Evolutionary conservation across 2,797 vertebrate genomes (phyloP), one percentile per base, ranked within the genome.

Genomic region (Anabas testudineus): DNA sequence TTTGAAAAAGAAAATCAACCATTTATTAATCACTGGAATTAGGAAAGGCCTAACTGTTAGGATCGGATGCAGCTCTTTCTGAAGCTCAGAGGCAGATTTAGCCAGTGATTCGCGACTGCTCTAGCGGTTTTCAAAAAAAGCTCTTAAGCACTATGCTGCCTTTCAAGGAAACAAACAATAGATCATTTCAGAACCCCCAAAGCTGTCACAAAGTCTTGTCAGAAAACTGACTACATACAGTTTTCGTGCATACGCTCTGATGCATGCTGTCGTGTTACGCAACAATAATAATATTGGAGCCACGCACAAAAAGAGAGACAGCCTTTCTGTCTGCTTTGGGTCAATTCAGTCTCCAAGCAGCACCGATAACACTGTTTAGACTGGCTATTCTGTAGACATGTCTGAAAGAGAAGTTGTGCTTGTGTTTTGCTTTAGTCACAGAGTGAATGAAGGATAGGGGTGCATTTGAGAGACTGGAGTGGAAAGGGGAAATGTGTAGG

Each of bases 281-380:
- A 54, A 55, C 12, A 56, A 45, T 43, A 46, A 75, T 10, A 36
- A 62, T 16, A 43, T 22, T 47, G 39, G 43, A 56, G 18, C n/a
- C 36, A 59, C 52, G 71, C 42, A 63, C 21, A 42, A 43, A 70
- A 78, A 22, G 2, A 26, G n/a, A n/a, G 4, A 0, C 34, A 3
- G 3, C 65, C 58, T 58, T 62, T 74, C 51, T 36, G 48, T n/a
- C 18, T 57, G 51, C 70, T 60, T 49, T 63, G 22, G 48, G 24
- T 45, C 2, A 1, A 76, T 80, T 65, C 51, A 52, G 49, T 69
- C 76, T 74, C 63, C 67, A 47, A 51, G 43, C 66, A 49, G 54
- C 19, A 10, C 74, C 81, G 89, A 92, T 91, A 88, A 85, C 37
- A 59, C 19, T 90, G 87, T 90, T 87, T 88, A 83, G 81, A 81